Evolutionary conservation across 2,888 invertebrate genomes (phyloP), one percentile per base, ranked within the genome.

Genomic region (Auanema sp.): DNA sequence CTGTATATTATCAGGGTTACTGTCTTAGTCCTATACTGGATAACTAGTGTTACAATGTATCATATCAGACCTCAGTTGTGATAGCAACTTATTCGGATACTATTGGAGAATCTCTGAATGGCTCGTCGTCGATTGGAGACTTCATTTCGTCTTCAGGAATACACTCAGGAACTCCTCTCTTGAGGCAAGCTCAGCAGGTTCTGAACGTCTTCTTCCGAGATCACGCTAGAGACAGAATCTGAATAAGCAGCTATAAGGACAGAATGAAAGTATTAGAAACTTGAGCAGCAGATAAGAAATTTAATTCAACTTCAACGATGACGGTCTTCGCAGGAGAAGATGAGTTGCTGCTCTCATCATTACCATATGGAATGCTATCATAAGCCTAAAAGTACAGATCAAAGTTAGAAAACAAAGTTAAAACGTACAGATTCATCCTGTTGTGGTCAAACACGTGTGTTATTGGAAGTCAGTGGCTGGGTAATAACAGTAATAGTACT

Each of bases 291-390:
- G 3, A 5, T 5, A 8, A 33, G 33, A 8, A 33, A 18, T 33
- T 51, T 2, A 59, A 25, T 21, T 59, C 59, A 10, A 59, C 59
- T 47, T 47, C 47, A 21, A 47, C 47, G 3, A 10, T 47, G 5
- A 47, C 47, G 10, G 47, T 47, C 33, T 47, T 47, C 3, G 16
- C 47, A 47, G 47, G 47, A 47, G 47, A 47, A 18, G 16, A 12
- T 12, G 21, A 16, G 24, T 23, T 16, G 16, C 21, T 23, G 23
- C 24, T 40, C 24, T 24, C 53, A 2, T 23, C 12, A 23, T 50
- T 12, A n/a, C 10, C 53, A 53, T 18, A 53, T 11, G 21, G 23
- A 23, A 23, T 23, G 24, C 33, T 12, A 23, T 2, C 12, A 23
- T 1, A 23, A 16, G 3, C 47, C 50, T 50, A 3, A 16, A 50